phyloP scores from a whole-genome alignment of 2,888 invertebrate genomes.

The Trissolcus japonicus region DNA sequence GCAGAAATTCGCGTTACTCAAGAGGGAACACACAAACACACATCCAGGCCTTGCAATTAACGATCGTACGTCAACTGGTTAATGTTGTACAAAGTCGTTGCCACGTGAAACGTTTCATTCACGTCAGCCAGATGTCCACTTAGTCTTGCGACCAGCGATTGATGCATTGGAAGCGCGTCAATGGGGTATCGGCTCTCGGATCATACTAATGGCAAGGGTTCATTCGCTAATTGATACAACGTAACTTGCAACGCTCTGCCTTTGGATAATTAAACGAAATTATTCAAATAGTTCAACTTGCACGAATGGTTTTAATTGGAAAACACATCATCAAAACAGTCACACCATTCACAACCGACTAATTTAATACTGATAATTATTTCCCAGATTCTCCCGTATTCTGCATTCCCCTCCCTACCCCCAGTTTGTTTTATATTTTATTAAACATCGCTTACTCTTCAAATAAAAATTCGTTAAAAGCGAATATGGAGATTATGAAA shows the following conservation, averaged over 20 bases:
- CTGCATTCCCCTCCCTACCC: too few relatives aligned
- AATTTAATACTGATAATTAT: too few relatives aligned
- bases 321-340: not conserved
- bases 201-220: constrained; percentile 35
- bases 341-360: not conserved
- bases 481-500: constrained; percentile 35
- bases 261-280: constrained; percentile 18
- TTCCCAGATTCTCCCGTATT: too few relatives aligned
- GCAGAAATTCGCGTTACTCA: constrained; percentile 3
- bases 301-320: constrained; percentile 1
- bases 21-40: not conserved
- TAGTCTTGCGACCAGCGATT: constrained; percentile 34
- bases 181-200: constrained; percentile 30
- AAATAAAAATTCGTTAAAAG: constrained; percentile 1
- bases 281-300: constrained; percentile 10
- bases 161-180: constrained; percentile 24
- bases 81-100: constrained; percentile 52
- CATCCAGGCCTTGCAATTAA: constrained; percentile 49
- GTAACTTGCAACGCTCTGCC: constrained; percentile 10
- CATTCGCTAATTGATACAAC: constrained; percentile 42
- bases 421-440: too few relatives aligned
- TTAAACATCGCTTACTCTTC: too few relatives aligned
- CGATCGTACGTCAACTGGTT: constrained; percentile 50
- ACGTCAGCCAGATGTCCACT: constrained; percentile 39
- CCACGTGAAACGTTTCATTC: constrained; percentile 49